These are phyloP conservation scores for Dorcus parallelipipedus DNA, from an alignment of 2,888 invertebrate genomes.

Conservation along the genomic window DNA sequence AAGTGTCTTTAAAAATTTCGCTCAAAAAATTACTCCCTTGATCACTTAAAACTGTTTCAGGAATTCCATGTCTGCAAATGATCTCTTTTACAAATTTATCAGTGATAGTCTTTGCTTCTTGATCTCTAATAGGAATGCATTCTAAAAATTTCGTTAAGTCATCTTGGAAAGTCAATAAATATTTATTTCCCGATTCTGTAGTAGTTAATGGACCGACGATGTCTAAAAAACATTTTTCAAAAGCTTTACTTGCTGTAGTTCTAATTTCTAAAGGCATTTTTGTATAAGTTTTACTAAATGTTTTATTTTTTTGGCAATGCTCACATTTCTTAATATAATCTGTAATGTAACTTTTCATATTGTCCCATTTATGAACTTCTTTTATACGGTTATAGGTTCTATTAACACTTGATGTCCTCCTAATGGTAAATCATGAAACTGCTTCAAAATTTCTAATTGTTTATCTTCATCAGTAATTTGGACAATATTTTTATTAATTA, in stretches of 20 bases:
- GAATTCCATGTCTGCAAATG: slow-evolving; percentile 31
- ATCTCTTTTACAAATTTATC: slow-evolving; percentile 23
- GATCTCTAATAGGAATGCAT: slow-evolving; percentile 32
- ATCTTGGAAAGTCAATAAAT: slow-evolving; percentile 18
- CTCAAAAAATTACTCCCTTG: slow-evolving; percentile 32
- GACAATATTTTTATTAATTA: no score
- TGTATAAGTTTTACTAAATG: not conserved
- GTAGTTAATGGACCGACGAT: slow-evolving; percentile 33
- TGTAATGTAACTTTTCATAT: no score
- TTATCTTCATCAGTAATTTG: no score
- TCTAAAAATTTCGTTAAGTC: slow-evolving; percentile 36
- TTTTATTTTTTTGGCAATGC: no score
- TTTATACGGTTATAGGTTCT: no score
- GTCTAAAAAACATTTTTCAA: slow-evolving; percentile 33
- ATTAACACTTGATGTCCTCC: no score
- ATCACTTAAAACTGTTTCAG: slow-evolving; percentile 31
- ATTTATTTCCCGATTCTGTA: slow-evolving; percentile 29
- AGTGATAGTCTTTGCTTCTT: slow-evolving; percentile 34
- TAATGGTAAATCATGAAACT: no score
- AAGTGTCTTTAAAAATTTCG: slow-evolving; percentile 27
- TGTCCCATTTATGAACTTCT: no score
- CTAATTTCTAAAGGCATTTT: slow-evolving; percentile 16
- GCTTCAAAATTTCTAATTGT: no score
- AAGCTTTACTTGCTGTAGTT: slow-evolving; percentile 30
- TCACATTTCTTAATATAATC: no score